A percentile compares a stretch with the other conserved stretches of the same genome.
phyloP scores from a whole-genome alignment of 2,888 invertebrate species.

The Brachyptera putata region DNA sequence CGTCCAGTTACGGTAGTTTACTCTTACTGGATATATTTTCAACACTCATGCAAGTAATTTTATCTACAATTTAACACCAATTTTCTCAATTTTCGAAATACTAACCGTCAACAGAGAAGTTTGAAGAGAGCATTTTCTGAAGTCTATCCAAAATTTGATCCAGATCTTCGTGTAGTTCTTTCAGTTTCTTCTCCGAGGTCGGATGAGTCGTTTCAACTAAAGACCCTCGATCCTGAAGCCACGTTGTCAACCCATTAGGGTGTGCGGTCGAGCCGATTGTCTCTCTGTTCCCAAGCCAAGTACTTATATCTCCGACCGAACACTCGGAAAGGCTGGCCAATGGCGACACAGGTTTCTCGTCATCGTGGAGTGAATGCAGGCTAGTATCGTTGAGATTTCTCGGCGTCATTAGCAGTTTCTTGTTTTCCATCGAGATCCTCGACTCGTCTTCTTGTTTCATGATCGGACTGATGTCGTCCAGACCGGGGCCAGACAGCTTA shows the following conservation, averaged over 20 bases:
- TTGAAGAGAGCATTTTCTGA: conserved; percentile 66
- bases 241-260: conserved; percentile 17
- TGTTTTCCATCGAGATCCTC: conserved; percentile 14
- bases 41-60: too few species aligned
- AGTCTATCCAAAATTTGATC: conserved; percentile 65
- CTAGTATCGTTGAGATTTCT: background rate
- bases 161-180: conserved; percentile 50
- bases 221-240: conserved; percentile 26
- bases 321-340: conserved; percentile 16
- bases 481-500: background rate
- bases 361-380: background rate
- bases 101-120: conserved; percentile 61
- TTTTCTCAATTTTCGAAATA: too few species aligned
- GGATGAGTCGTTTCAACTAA: too few species aligned
- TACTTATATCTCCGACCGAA: conserved; percentile 22
- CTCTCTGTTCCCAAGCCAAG: conserved; percentile 6
- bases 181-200: conserved; percentile 17
- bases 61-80: too few species aligned
- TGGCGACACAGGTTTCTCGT: background rate
- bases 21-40: too few species aligned
- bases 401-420: conserved; percentile 5
- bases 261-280: background rate
- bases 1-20: too few species aligned
- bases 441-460: conserved; percentile 14
- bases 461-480: conserved; percentile 25